A percentile compares a stretch with the other conserved stretches of the same genome.
phyloP scores from a whole-genome alignment of 2,888 invertebrate species.

The Oscheius onirici region DNA sequence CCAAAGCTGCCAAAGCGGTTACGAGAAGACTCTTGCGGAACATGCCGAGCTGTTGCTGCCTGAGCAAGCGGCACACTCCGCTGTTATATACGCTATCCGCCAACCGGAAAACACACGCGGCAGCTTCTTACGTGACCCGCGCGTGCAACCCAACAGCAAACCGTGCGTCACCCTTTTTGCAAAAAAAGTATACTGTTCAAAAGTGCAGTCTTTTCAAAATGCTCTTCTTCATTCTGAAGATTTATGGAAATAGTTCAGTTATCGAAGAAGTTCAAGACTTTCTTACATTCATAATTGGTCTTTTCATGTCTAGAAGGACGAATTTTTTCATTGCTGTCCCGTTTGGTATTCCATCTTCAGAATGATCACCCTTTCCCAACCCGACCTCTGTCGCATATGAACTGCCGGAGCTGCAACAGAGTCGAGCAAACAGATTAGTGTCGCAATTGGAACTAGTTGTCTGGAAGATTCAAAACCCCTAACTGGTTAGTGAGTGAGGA shows the following conservation, averaged over 20 bases:
- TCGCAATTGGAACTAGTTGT: constrained; percentile 19
- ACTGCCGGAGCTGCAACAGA: constrained; percentile 12
- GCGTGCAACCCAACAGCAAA: neutral
- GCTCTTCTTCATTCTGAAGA: too few species aligned
- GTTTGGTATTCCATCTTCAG: too few species aligned
- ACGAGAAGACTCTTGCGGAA: constrained; percentile 23
- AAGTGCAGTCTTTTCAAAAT: neutral
- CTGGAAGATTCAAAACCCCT: neutral
- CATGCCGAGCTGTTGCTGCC: constrained; percentile 12
- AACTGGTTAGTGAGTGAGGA: neutral
- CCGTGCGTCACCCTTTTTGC: constrained; percentile 7
- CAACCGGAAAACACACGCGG: constrained; percentile 25
- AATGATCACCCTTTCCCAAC: too few species aligned
- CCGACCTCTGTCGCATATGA: neutral
- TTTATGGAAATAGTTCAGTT: too few species aligned
- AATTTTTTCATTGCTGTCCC: too few species aligned
- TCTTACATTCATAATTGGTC: too few species aligned
- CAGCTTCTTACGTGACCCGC: constrained; percentile 29
- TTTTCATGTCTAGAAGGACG: too few species aligned
- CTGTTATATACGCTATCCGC: constrained; percentile 20
- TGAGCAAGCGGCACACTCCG: constrained; percentile 12
- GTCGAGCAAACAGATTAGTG: constrained; percentile 18
- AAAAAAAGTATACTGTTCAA: constrained; percentile 4
- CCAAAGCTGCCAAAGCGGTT: constrained; percentile 7
- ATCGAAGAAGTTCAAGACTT: too few species aligned